phyloP scores from a whole-genome alignment of 2,797 vertebrate genomes.

The Melanotaenia maccullochi region DNA sequence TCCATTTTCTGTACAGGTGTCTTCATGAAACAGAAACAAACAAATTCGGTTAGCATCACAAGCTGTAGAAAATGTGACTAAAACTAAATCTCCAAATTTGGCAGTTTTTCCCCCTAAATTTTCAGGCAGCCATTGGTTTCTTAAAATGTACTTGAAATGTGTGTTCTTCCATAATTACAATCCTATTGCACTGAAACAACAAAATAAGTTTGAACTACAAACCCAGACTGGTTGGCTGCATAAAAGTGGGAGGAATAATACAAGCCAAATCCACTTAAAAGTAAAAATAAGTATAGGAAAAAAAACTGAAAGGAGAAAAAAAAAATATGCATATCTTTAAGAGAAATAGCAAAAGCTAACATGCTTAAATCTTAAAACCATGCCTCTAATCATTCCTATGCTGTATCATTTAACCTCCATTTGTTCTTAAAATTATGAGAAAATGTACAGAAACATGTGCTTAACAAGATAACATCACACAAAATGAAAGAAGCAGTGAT shows the following conservation, averaged over 20 bases:
- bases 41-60: neutral
- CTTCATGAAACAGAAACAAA: conserved; percentile 37
- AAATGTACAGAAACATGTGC: neutral
- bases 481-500: neutral
- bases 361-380: conserved; percentile 32
- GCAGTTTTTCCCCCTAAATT: neutral
- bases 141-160: neutral
- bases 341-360: neutral
- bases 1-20: conserved; percentile 67
- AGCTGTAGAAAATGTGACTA: neutral
- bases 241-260: neutral
- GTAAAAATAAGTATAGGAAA: neutral
- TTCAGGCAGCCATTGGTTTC: neutral
- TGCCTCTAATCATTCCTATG: conserved; percentile 6
- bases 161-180: neutral
- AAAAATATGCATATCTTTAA: conserved; percentile 12
- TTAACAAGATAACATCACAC: neutral
- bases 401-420: neutral
- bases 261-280: neutral
- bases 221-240: conserved; percentile 1
- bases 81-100: neutral
- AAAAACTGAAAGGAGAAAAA: too few relatives aligned
- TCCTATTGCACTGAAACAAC: neutral
- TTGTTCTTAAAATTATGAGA: neutral
- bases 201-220: neutral